These are phyloP conservation scores for Pemphigus obesinymphae DNA, from an alignment of 1,140 invertebrate species.

Conservation along the genomic window DNA sequence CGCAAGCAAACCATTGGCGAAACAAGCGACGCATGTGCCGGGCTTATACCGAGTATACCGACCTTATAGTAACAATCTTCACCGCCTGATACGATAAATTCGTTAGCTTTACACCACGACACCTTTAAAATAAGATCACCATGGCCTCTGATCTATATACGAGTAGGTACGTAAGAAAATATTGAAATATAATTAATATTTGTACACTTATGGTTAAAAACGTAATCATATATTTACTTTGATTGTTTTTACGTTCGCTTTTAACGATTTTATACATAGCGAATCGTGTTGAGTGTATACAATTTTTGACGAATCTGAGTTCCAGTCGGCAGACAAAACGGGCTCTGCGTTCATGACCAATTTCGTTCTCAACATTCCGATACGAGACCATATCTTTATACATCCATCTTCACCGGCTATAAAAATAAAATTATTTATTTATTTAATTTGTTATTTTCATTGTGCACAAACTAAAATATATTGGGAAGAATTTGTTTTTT, in stretches of 20 bases:
- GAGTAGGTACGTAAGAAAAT: neutral
- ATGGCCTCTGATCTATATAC: conserved; percentile 86
- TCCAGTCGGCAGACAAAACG: conserved; percentile 82
- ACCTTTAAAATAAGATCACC: conserved; percentile 84
- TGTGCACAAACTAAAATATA: too few species aligned
- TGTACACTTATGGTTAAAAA: neutral
- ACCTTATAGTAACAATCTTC: conserved; percentile 94
- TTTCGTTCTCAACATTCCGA: conserved; percentile 88
- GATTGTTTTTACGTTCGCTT: conserved; percentile 78
- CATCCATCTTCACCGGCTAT: conserved; percentile 91
- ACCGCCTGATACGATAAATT: conserved; percentile 84
- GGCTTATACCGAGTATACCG: too few species aligned
- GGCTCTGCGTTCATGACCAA: conserved; percentile 73
- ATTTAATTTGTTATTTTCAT: neutral
- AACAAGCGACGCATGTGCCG: too few species aligned
- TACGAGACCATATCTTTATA: conserved; percentile 94
- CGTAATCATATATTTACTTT: conserved; percentile 57
- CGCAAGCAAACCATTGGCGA: too few species aligned
- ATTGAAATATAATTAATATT: neutral
- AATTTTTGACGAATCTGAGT: conserved; percentile 75
- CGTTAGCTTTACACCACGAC: conserved; percentile 83
- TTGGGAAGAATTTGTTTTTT: too few species aligned
- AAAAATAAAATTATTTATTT: neutral
- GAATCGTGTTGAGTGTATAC: conserved; percentile 78
- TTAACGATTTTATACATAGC: conserved; percentile 84